phyloP scores from a whole-genome alignment of 2,888 invertebrate species.

The Spilosoma lubricipeda region DNA sequence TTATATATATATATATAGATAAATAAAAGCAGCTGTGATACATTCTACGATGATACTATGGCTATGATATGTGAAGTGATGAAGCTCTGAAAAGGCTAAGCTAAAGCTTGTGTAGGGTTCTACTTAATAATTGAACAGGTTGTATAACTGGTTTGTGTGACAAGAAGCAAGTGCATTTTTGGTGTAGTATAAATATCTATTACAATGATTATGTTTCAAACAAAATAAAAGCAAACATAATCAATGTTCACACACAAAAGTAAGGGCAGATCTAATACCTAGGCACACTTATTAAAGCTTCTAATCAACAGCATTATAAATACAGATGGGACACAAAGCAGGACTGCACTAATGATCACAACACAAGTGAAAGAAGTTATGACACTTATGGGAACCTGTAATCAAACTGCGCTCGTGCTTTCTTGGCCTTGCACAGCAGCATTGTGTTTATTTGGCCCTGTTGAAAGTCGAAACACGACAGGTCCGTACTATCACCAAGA shows the following conservation, averaged over 20 bases:
- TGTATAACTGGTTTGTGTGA: slow-evolving; percentile 51
- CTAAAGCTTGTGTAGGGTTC: slow-evolving; percentile 34
- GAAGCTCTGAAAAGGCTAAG: slow-evolving; percentile 47
- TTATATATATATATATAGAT: no score
- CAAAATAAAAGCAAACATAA: slow-evolving; percentile 37
- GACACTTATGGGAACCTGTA: slow-evolving; percentile 87
- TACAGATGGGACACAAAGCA: slow-evolving; percentile 75
- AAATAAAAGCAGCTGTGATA: slow-evolving; percentile 21
- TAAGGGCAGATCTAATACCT: slow-evolving; percentile 42
- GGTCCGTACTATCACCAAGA: slow-evolving; percentile 92
- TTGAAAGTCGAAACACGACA: slow-evolving; percentile 93
- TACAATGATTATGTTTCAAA: slow-evolving; percentile 51
- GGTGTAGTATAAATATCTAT: slow-evolving; percentile 34
- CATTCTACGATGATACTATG: slow-evolving; percentile 23
- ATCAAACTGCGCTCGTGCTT: slow-evolving; percentile 89
- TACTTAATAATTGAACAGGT: slow-evolving; percentile 41
- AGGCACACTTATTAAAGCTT: slow-evolving; percentile 64
- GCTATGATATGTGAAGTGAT: slow-evolving; percentile 35
- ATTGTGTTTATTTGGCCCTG: slow-evolving; percentile 91
- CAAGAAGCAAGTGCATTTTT: slow-evolving; percentile 50
- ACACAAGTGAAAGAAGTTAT: slow-evolving; percentile 80
- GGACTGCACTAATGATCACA: slow-evolving; percentile 83
- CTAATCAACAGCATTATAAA: slow-evolving; percentile 58
- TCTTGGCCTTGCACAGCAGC: slow-evolving; percentile 90
- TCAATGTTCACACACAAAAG: slow-evolving; percentile 42